Percentiles rank a stretch among this genome's conserved stretches.
Evolutionary conservation across 2,113 vertebrate species (phyloP).

Genomic region (Paramormyrops kingsleyae): DNA sequence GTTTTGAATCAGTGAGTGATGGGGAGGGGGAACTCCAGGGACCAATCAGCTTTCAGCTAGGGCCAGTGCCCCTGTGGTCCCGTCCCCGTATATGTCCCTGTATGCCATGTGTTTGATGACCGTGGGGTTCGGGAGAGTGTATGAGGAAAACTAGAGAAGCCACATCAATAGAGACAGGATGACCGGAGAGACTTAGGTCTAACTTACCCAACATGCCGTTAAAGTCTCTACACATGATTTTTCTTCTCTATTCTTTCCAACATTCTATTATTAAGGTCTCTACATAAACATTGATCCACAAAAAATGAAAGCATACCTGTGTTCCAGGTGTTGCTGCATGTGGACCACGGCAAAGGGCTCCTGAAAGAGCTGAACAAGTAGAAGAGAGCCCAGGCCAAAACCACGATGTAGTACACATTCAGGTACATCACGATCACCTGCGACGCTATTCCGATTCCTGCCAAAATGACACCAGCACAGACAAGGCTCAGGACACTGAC

Average conservation of each 20-base stretch:
- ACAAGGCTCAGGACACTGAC: not conserved
- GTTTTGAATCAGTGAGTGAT: not conserved
- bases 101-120: not conserved
- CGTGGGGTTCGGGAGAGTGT: not conserved
- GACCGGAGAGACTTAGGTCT: not conserved
- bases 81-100: not conserved
- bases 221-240: not conserved
- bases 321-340: conserved; percentile 83
- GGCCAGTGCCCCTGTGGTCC: not conserved
- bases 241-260: not conserved
- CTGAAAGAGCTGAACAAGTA: conserved; percentile 81
- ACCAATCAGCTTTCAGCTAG: not conserved
- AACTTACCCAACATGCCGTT: not conserved
- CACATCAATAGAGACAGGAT: not conserved
- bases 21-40: not conserved
- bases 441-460: conserved; percentile 80
- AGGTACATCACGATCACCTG: conserved; percentile 76
- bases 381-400: conserved; percentile 82
- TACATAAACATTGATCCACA: not conserved
- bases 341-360: conserved; percentile 75
- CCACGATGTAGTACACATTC: conserved; percentile 83
- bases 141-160: not conserved
- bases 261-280: not conserved
- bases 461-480: not conserved
- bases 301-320: conserved; percentile 57